Conservation (phyloP, 35 echinoderm and acorn worm species). For the Apostichopus japonicus region DNA sequence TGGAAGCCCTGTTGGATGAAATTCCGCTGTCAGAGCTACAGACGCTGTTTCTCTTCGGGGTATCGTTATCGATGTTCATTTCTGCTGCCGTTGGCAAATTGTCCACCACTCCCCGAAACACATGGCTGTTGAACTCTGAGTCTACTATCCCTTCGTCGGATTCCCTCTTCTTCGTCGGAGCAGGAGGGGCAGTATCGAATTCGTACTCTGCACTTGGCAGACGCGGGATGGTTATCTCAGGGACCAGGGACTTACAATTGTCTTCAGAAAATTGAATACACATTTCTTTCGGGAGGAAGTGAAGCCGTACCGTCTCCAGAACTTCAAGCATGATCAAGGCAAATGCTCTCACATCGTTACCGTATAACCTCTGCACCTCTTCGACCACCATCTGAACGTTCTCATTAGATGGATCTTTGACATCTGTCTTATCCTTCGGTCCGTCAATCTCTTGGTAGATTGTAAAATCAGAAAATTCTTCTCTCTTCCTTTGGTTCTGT, state of each 20-base stretch:
- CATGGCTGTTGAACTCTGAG: not conserved
- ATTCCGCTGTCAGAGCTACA: conserved; percentile 87
- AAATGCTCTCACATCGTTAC: conserved; percentile 79
- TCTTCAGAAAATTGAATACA: conserved; percentile 26
- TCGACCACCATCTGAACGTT: conserved; percentile 34
- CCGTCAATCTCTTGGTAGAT: conserved; percentile 59
- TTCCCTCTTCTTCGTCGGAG: not conserved
- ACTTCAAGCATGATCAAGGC: conserved; percentile 76
- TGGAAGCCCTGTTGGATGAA: conserved; percentile 81
- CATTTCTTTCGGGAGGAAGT: conserved; percentile 55
- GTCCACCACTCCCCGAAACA: conserved; percentile 2
- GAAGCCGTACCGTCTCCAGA: conserved; percentile 66
- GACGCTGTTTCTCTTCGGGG: conserved; percentile 70
- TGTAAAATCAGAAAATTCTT: conserved; percentile 60
- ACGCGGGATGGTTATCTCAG: conserved; percentile 44
- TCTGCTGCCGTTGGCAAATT: conserved; percentile 1
- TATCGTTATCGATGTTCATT: conserved; percentile 39
- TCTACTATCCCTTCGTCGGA: not conserved
- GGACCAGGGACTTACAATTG: conserved; percentile 12
- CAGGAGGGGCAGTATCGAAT: not conserved
- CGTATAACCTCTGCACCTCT: conserved; percentile 60
- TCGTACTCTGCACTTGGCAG: conserved; percentile 40
- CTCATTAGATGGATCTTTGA: not conserved
- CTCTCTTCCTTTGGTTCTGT: conserved; percentile 21
- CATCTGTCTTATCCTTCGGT: not conserved